Percentiles rank a stretch among this genome's conserved stretches.
Evolutionary conservation across 1,140 invertebrate species (phyloP).

Genomic region (Leptopilina boulardi): DNA sequence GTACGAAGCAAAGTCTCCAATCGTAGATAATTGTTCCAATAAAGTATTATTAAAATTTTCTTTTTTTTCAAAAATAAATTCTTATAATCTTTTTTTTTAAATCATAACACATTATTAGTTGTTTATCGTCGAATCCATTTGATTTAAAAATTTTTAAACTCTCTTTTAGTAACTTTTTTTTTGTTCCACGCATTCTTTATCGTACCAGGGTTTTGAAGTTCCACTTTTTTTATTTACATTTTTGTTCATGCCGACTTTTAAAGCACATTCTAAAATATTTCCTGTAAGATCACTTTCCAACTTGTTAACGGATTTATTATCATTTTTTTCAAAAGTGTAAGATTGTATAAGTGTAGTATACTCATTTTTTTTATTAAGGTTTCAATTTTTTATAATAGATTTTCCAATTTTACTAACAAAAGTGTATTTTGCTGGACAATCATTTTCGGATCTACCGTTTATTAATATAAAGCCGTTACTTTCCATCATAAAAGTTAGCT

Average conservation of each 20-base stretch:
- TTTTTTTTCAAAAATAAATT: not conserved
- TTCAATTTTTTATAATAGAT: not conserved
- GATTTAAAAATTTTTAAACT: not conserved
- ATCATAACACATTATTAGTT: not conserved
- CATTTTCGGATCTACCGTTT: too few relatives aligned
- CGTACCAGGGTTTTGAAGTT: not conserved
- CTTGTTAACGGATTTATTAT: not conserved
- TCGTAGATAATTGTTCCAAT: not conserved
- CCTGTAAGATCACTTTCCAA: not conserved
- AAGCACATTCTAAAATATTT: not conserved
- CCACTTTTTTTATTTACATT: not conserved
- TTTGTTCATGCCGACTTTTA: not conserved
- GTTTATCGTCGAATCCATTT: not conserved
- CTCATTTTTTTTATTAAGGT: not conserved
- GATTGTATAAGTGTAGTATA: constrained; percentile 29
- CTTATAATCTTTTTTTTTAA: not conserved
- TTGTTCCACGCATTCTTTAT: not conserved
- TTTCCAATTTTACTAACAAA: not conserved
- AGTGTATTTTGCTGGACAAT: too few relatives aligned
- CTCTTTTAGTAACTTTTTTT: not conserved
- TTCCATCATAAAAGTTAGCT: too few relatives aligned
- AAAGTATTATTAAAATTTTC: not conserved
- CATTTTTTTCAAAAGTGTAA: not conserved
- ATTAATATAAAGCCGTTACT: too few relatives aligned
- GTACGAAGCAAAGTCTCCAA: not conserved